phyloP scores from a whole-genome alignment of 2,888 invertebrate genomes.

The Acanthoscelides obtectus region DNA sequence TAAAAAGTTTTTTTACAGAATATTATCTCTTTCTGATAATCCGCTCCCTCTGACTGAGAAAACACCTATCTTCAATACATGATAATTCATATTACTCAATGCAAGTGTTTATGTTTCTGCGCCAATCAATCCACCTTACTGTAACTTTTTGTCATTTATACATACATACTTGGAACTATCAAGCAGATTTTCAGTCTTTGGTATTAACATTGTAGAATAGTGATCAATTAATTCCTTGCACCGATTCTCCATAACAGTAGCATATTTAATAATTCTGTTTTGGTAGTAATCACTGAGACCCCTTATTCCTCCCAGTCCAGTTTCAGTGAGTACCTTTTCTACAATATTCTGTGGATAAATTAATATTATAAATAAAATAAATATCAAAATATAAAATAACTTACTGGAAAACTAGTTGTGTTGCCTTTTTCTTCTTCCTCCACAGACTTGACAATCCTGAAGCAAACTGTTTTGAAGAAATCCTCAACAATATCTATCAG shows the following conservation, averaged over 20 bases:
- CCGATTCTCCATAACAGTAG: slow-evolving; percentile 35
- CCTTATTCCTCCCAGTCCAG: slow-evolving; percentile 55
- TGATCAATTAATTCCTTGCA: slow-evolving; percentile 37
- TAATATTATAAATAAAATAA: slow-evolving; percentile 8
- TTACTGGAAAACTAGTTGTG: slow-evolving; percentile 50
- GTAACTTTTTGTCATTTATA: too few relatives aligned
- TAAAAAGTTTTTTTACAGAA: too few relatives aligned
- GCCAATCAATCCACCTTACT: too few relatives aligned
- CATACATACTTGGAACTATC: slow-evolving; percentile 35
- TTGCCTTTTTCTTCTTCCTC: slow-evolving; percentile 50
- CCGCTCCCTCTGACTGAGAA: too few relatives aligned
- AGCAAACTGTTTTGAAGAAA: slow-evolving; percentile 49
- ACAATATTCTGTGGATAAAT: slow-evolving; percentile 59
- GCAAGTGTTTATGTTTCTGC: too few relatives aligned
- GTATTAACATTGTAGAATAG: slow-evolving; percentile 33
- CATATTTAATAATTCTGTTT: slow-evolving; percentile 41
- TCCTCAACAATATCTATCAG: slow-evolving; percentile 49
- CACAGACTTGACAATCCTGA: slow-evolving; percentile 50
- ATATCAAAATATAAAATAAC: slow-evolving; percentile 13
- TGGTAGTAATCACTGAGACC: slow-evolving; percentile 58
- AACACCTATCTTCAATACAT: too few relatives aligned
- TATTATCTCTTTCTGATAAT: too few relatives aligned
- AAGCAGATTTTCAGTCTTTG: slow-evolving; percentile 31
- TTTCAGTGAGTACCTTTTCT: slow-evolving; percentile 57
- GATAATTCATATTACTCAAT: too few relatives aligned